phyloP scores from a whole-genome alignment of 2,797 vertebrate genomes.

The Gila robusta region DNA sequence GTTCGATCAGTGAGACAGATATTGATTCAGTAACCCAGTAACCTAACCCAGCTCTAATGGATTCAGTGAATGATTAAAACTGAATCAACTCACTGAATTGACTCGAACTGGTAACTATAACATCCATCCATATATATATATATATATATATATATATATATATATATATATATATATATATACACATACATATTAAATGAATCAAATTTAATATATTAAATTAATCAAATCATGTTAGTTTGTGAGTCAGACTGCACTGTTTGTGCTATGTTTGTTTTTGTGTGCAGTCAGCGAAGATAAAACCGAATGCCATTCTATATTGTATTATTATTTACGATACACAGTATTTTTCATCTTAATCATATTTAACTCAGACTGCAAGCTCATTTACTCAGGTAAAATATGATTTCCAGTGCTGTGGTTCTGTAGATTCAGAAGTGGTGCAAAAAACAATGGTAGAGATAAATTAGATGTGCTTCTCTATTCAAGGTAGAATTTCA shows the following conservation, averaged over 20 bases:
- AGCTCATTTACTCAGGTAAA: slow-evolving; percentile 12
- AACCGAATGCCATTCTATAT: not conserved
- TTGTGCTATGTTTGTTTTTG: not conserved
- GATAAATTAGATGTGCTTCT: not conserved
- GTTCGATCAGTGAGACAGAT: too few relatives aligned
- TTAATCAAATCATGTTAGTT: not conserved
- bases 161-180: too few relatives aligned
- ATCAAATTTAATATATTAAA: too few relatives aligned
- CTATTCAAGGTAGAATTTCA: slow-evolving; percentile 8
- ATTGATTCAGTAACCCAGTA: too few relatives aligned
- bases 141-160: too few relatives aligned
- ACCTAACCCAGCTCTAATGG: not conserved
- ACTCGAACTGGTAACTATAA: too few relatives aligned
- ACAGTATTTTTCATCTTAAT: not conserved
- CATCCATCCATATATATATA: too few relatives aligned
- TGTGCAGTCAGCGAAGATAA: not conserved
- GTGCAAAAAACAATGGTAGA: not conserved
- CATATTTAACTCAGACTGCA: not conserved
- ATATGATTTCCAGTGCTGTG: not conserved
- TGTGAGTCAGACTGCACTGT: not conserved
- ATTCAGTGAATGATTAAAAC: not conserved
- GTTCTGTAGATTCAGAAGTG: not conserved
- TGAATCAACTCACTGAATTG: too few relatives aligned
- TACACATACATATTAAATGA: too few relatives aligned
- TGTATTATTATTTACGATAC: not conserved